Percentiles rank a stretch among this genome's conserved stretches.
These are phyloP conservation scores for Ambastaia sidthimunki DNA, from an alignment of 2,797 vertebrate genomes.

Conservation along the genomic window DNA sequence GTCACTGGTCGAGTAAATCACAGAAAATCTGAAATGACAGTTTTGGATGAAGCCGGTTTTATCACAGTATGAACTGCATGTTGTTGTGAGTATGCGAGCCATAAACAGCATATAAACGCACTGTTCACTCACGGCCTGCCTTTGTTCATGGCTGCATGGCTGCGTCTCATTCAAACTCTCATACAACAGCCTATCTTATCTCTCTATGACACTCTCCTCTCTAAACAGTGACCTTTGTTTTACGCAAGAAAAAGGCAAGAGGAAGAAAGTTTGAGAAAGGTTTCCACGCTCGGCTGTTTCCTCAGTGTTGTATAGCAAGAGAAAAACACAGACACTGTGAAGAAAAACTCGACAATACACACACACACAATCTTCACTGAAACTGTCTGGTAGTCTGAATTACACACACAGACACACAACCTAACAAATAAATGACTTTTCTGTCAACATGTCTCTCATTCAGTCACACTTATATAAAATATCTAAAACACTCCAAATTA, in stretches of 20 bases:
- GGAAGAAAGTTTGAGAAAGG: conserved; percentile 38
- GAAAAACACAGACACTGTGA: conserved; percentile 26
- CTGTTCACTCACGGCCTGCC: neutral
- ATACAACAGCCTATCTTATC: conserved; percentile 67
- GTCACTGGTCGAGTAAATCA: neutral
- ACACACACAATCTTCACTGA: neutral
- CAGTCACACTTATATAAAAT: neutral
- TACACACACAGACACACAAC: neutral
- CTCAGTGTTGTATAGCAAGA: conserved; percentile 20
- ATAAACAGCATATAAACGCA: conserved; percentile 3
- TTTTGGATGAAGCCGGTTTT: conserved; percentile 2
- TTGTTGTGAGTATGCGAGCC: neutral
- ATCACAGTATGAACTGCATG: neutral
- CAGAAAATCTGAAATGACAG: neutral
- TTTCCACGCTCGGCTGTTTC: conserved; percentile 29
- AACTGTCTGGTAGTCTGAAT: neutral
- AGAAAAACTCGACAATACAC: neutral
- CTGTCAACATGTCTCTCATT: neutral
- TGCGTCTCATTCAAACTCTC: conserved; percentile 23
- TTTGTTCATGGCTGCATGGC: neutral
- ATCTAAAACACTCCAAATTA: neutral
- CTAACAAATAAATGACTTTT: neutral
- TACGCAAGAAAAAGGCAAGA: conserved; percentile 12
- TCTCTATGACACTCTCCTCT: conserved; percentile 65
- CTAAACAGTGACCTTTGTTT: conserved; percentile 72